These are phyloP conservation scores for Scelioninae gen. 2 DNA, from an alignment of 2,888 invertebrate genomes.

Conservation along the genomic window DNA sequence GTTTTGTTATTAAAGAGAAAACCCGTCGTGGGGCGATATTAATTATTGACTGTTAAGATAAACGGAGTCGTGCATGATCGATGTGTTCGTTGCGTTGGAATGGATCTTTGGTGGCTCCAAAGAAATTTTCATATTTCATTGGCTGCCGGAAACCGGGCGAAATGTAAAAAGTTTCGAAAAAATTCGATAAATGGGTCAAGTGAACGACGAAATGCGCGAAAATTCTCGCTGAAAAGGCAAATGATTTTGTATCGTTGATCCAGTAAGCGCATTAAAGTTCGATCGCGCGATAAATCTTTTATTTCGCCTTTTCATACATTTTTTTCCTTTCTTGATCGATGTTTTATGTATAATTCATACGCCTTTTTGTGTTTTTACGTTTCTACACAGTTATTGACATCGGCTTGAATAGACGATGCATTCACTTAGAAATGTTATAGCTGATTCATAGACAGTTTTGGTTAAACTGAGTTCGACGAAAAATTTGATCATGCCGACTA, in stretches of 20 bases:
- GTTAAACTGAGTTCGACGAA: too few species aligned
- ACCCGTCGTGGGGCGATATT: constrained; percentile 5
- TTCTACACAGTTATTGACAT: not conserved
- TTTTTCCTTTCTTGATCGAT: constrained; percentile 4
- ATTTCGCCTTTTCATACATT: not conserved
- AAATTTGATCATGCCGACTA: too few species aligned
- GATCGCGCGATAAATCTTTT: constrained; percentile 31
- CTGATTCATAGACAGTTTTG: too few species aligned
- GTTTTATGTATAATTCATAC: constrained; percentile 13
- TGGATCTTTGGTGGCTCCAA: constrained; percentile 3
- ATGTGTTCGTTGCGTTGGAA: constrained; percentile 12
- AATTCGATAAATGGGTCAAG: constrained; percentile 30
- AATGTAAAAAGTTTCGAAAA: constrained; percentile 18
- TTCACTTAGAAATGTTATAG: too few species aligned
- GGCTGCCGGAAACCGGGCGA: constrained; percentile 1
- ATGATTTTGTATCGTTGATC: constrained; percentile 35
- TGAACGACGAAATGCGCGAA: constrained; percentile 15
- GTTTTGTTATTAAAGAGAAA: constrained; percentile 16
- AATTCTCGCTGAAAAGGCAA: constrained; percentile 23
- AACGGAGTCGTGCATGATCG: constrained; percentile 21
- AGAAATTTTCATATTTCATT: constrained; percentile 37
- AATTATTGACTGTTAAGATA: constrained; percentile 25
- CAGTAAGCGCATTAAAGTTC: constrained; percentile 26
- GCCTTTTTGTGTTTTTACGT: not conserved
- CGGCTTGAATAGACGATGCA: not conserved